phyloP scores from a whole-genome alignment of 2,888 invertebrate genomes.

The Drosophila setosimentum region DNA sequence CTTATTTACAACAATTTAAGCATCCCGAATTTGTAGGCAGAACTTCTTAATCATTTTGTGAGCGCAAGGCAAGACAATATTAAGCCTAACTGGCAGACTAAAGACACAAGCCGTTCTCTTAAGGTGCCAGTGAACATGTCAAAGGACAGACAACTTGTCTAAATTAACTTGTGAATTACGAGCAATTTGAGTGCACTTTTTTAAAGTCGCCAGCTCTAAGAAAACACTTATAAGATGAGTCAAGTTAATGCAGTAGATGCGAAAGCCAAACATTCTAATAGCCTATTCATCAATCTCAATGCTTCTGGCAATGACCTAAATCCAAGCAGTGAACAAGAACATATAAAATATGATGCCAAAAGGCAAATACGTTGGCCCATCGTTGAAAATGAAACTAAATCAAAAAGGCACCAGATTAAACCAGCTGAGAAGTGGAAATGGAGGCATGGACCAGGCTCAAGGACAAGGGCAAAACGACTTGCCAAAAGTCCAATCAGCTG shows the following conservation, averaged over 20 bases:
- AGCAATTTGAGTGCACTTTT: not conserved
- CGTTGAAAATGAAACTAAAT: slow-evolving; percentile 43
- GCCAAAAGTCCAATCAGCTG: slow-evolving; percentile 61
- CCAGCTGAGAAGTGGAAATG: not conserved
- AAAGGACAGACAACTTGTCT: not conserved
- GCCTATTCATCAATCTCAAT: slow-evolving; percentile 44
- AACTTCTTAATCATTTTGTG: not conserved
- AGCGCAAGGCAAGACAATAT: not conserved
- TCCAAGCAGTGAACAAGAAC: slow-evolving; percentile 16
- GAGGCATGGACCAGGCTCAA: not conserved
- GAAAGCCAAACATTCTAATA: slow-evolving; percentile 7
- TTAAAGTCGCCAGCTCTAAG: not conserved
- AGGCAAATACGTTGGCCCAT: slow-evolving; percentile 35
- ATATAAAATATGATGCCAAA: slow-evolving; percentile 55
- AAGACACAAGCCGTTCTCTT: not conserved
- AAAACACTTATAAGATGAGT: slow-evolving; percentile 6
- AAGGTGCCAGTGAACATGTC: not conserved
- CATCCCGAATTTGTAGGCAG: not conserved
- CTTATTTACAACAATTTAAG: not conserved
- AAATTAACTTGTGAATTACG: not conserved
- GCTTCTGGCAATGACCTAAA: slow-evolving; percentile 27
- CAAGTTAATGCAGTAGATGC: slow-evolving; percentile 12
- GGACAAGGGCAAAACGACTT: slow-evolving; percentile 15
- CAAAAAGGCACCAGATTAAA: slow-evolving; percentile 18
- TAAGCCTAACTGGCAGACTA: not conserved